phyloP scores from a whole-genome alignment of 2,797 vertebrate species.

The Enteromius trimaculatus region DNA sequence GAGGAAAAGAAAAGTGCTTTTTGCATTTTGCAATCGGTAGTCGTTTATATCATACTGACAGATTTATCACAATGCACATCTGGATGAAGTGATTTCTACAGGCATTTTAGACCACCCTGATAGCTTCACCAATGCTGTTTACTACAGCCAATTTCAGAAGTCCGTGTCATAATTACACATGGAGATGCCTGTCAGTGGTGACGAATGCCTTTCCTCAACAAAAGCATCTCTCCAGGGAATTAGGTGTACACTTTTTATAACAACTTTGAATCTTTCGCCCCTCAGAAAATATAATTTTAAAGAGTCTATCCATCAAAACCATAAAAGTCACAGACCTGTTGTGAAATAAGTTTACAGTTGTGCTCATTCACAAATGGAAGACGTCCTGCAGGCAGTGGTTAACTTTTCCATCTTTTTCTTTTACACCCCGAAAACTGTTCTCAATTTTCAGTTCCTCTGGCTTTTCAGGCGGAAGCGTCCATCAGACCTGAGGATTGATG shows the following conservation, averaged over 20 bases:
- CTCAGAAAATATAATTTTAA: slow-evolving; percentile 37
- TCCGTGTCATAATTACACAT: slow-evolving; percentile 54
- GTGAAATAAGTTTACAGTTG: slow-evolving; percentile 31
- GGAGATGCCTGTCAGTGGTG: slow-evolving; percentile 45
- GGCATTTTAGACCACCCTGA: background rate
- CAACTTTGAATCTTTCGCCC: slow-evolving; percentile 25
- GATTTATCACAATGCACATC: background rate
- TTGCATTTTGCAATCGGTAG: background rate
- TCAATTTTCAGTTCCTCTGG: slow-evolving; percentile 14
- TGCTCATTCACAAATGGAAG: slow-evolving; percentile 13
- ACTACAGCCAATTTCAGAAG: slow-evolving; percentile 50
- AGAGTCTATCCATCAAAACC: slow-evolving; percentile 38
- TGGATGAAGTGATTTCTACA: background rate
- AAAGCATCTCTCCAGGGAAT: slow-evolving; percentile 20
- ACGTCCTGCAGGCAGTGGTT: slow-evolving; percentile 28
- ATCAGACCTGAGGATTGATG: slow-evolving; percentile 38
- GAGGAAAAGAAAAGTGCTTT: background rate
- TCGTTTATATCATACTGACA: background rate
- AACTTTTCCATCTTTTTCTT: slow-evolving; percentile 25
- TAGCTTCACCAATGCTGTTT: background rate
- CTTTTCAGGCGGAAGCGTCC: slow-evolving; percentile 22
- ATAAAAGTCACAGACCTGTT: slow-evolving; percentile 31
- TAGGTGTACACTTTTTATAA: slow-evolving; percentile 31
- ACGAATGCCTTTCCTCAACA: slow-evolving; percentile 49
- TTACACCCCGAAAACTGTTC: slow-evolving; percentile 19